A percentile compares a stretch with the other conserved stretches of the same genome.
phyloP scores from a whole-genome alignment of 2,797 vertebrate genomes.

The Macrochelys suwanniensis region DNA sequence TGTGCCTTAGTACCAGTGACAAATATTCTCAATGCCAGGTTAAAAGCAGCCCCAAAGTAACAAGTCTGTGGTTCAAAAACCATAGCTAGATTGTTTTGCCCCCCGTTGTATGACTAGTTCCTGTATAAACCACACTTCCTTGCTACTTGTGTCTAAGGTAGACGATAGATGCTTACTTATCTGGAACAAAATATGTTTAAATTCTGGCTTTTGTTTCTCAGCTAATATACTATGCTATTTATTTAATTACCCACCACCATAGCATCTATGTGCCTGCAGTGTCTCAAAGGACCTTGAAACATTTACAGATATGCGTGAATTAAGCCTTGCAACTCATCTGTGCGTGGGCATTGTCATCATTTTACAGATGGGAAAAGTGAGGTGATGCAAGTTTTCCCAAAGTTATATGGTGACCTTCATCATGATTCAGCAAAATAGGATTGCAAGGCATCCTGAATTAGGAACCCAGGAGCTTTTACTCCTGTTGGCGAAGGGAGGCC shows the following conservation, averaged over 20 bases:
- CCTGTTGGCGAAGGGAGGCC: background rate
- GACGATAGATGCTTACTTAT: background rate
- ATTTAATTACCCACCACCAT: background rate
- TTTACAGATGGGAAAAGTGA: background rate
- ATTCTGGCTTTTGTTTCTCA: background rate
- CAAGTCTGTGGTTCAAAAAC: background rate
- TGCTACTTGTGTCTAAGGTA: background rate
- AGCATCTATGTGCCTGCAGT: background rate
- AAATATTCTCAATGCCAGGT: background rate
- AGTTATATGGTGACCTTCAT: background rate
- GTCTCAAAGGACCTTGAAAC: background rate
- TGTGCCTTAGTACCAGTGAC: background rate
- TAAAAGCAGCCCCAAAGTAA: background rate
- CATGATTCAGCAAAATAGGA: background rate
- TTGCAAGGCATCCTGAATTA: background rate
- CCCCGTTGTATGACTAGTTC: background rate
- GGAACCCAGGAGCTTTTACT: background rate
- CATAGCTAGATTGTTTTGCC: background rate
- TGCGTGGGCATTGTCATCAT: background rate
- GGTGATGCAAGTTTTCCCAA: background rate
- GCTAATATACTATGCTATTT: background rate
- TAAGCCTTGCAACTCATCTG: background rate
- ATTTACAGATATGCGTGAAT: background rate
- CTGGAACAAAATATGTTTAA: background rate
- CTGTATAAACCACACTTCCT: background rate